Conservation (phyloP, 2,113 vertebrate species). For the Sisor rabdophorus region DNA sequence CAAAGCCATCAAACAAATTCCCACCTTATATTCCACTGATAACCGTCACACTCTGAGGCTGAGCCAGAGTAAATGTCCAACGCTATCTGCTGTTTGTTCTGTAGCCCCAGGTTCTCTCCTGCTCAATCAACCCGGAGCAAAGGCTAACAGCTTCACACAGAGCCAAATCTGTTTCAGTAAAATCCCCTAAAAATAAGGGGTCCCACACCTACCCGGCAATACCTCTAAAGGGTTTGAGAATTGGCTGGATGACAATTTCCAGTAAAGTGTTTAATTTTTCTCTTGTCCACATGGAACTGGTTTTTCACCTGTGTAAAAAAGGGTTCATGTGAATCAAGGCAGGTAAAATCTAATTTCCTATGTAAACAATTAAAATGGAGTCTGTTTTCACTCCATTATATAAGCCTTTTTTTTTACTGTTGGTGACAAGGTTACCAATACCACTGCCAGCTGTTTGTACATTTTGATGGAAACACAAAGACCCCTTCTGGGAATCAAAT, state of each 20-base stretch:
- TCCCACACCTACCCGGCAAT: slow-evolving; percentile 30
- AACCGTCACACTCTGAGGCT: slow-evolving; percentile 68
- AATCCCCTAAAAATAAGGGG: slow-evolving; percentile 18
- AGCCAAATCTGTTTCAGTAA: slow-evolving; percentile 36
- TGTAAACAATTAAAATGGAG: too few relatives aligned
- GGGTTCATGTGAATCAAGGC: too few relatives aligned
- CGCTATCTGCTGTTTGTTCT: slow-evolving; percentile 61
- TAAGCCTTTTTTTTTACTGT: too few relatives aligned
- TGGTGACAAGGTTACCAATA: too few relatives aligned
- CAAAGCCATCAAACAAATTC: slow-evolving; percentile 70
- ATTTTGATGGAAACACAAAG: too few relatives aligned
- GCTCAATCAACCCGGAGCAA: slow-evolving; percentile 27
- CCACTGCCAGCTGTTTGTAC: too few relatives aligned
- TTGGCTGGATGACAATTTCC: slow-evolving; percentile 22
- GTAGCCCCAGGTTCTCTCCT: slow-evolving; percentile 25
- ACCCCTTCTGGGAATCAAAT: too few relatives aligned
- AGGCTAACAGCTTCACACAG: slow-evolving; percentile 23
- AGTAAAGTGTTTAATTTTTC: too few relatives aligned
- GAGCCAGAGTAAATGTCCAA: slow-evolving; percentile 73
- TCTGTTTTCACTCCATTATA: too few relatives aligned
- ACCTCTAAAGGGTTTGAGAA: slow-evolving; percentile 21
- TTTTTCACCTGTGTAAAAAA: too few relatives aligned
- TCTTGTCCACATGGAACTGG: too few relatives aligned
- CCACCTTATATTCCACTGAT: slow-evolving; percentile 65
- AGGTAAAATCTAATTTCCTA: too few relatives aligned